Evolutionary conservation across 2,797 vertebrate genomes (phyloP), one percentile per base, ranked within the genome.

Genomic region (Neoniphon sammara): DNA sequence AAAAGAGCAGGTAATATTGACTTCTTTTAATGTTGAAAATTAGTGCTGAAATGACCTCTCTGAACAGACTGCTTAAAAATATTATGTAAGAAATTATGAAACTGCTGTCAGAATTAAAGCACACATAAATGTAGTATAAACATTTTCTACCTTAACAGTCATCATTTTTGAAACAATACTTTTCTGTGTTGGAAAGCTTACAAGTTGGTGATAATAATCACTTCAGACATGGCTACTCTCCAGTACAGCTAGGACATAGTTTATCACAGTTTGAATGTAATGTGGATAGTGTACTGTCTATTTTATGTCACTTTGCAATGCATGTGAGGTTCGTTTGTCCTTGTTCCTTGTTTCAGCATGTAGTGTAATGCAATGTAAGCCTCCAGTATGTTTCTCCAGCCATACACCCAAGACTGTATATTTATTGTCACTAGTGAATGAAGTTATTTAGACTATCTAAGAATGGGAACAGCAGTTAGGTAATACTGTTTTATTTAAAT

Each of bases 351-450:
- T 65, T 42, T 81, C 15, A 42, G 31, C 20, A 6, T 56, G 52
- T 9, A 60, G n/a, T 8, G 0, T 56, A n/a, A 58, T 20, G 18
- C 4, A 65, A 49, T 17, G 0, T 44, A 30, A 21, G 25, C 7
- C 10, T 9, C 59, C 11, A 73, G 27, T 59, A 39, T 36, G 34
- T 23, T 49, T 63, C 31, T 59, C 47, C 46, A 47, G 11, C 71
- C 20, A 1, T 61, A 12, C 1, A 21, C 5, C 2, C 1, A 23
- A 49, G 44, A 61, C 25, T 31, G 39, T 50, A n/a, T 56, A 66
- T 78, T 50, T 0, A 55, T 6, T 65, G 34, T 60, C 55, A 78
- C 59, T 68, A 58, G 30, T n/a, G 70, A 59, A 44, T 52, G 11
- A 74, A 64, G 23, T 14, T 5, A 59, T 59, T 62, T 30, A 31